phyloP scores from a whole-genome alignment of 2,113 vertebrate genomes.

The Petrocephalus microphthalmus region DNA sequence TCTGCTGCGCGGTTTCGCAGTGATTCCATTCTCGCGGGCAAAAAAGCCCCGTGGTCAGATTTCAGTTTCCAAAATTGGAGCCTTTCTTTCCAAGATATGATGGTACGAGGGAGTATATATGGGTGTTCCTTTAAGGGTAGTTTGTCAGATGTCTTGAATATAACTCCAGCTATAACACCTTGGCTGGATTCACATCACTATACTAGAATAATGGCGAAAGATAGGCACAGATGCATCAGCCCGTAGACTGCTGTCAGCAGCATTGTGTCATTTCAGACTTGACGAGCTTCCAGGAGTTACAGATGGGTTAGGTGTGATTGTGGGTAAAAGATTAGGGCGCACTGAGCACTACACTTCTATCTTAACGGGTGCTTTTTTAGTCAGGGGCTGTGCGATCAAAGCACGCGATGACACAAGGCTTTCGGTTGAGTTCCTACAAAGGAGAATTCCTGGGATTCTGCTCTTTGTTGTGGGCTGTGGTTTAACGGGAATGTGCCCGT shows the following conservation, averaged over 20 bases:
- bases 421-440: conserved; percentile 1
- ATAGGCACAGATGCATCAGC: not conserved
- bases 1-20: not conserved
- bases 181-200: not conserved
- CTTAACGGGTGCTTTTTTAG: not conserved
- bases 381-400: not conserved
- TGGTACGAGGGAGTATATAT: not conserved
- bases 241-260: not conserved
- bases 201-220: not conserved
- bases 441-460: conserved; percentile 24
- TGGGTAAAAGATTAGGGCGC: not conserved
- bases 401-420: not conserved
- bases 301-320: not conserved
- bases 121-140: not conserved
- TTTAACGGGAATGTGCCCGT: not conserved
- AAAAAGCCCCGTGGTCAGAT: not conserved
- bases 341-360: not conserved
- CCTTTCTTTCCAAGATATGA: not conserved
- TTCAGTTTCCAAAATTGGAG: not conserved
- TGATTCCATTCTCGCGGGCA: not conserved
- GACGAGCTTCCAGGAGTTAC: not conserved
- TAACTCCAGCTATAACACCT: not conserved
- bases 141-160: not conserved
- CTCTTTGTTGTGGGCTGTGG: conserved; percentile 26
- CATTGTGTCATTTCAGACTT: not conserved